Base-by-base conservation (phyloP, 2,888 invertebrate genomes). In the Candidula unifasciata region DNA sequence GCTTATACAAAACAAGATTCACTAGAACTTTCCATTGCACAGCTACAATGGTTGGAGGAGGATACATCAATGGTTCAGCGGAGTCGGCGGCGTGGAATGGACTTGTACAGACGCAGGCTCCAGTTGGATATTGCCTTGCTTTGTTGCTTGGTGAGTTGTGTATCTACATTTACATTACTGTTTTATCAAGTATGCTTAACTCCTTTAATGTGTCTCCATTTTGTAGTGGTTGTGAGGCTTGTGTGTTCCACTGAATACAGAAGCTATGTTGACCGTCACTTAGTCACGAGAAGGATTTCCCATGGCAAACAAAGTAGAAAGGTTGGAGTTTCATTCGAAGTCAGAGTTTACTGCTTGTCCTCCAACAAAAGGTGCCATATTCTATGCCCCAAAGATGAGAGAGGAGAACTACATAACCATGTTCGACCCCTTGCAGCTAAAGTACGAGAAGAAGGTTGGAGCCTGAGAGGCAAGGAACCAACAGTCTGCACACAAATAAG, bases 401-500 rank as follows among this genome's bases (percentile, higher is more conserved):
- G 37, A 86, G 27, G 89, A 87, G 3, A 89, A 89, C 21, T 92
- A 91, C 86, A 89, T 92, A 1, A 92, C 92, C 10, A 91, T 92
- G 89, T 89, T 92, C 78, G 92, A 92, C 83, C 92, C 92, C 0
- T 89, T 92, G 76, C 92, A 92, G 83, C 79, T 89, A 66, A 89
- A 89, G 79, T 92, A 89, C 82, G 92, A 92, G 2, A 87, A 88
- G 30, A 87, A 88, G 64, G 89, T 92, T 87, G 90, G 90, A 27
- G 91, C 89, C 21, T n/a, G n/a, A n/a, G n/a, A n/a, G n/a, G n/a
- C n/a, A n/a, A n/a, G n/a, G n/a, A n/a, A n/a, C n/a, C n/a, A n/a
- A n/a, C n/a, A n/a, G n/a, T n/a, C n/a, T n/a, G n/a, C n/a, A n/a
- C n/a, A n/a, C n/a, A n/a, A n/a, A n/a, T n/a, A n/a, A n/a, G n/a